Conservation (phyloP, 2,113 vertebrate genomes). For the Garra rufa region DNA sequence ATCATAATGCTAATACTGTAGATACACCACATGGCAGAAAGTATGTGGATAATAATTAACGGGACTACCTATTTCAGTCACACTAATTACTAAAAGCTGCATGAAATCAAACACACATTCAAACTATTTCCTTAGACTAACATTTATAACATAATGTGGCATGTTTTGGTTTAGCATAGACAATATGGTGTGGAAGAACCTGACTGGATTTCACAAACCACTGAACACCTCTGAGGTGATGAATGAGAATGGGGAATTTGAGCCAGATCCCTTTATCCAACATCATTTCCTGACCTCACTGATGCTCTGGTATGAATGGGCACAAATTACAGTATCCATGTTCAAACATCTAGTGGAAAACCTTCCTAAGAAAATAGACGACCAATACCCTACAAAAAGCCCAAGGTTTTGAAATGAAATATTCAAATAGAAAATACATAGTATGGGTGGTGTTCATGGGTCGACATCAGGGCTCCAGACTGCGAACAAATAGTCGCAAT, state of each 20-base stretch:
- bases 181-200: not conserved
- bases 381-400: not conserved
- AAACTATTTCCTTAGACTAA: not conserved
- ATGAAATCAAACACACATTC: not conserved
- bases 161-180: not conserved
- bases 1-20: not conserved
- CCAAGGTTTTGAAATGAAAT: not conserved
- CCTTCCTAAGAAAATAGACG: no score
- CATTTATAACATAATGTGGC: not conserved
- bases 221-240: not conserved
- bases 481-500: no score
- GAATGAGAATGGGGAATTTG: not conserved
- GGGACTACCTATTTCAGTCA: not conserved
- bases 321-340: not conserved
- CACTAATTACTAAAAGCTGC: not conserved
- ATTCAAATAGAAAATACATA: not conserved
- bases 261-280: not conserved
- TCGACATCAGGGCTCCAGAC: not conserved
- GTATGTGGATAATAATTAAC: not conserved
- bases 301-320: not conserved
- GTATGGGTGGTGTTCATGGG: not conserved
- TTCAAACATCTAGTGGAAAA: not conserved
- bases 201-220: not conserved
- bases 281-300: not conserved
- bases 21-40: not conserved